phyloP scores from a whole-genome alignment of 2,113 vertebrate genomes.

The Platichthys flesus region DNA sequence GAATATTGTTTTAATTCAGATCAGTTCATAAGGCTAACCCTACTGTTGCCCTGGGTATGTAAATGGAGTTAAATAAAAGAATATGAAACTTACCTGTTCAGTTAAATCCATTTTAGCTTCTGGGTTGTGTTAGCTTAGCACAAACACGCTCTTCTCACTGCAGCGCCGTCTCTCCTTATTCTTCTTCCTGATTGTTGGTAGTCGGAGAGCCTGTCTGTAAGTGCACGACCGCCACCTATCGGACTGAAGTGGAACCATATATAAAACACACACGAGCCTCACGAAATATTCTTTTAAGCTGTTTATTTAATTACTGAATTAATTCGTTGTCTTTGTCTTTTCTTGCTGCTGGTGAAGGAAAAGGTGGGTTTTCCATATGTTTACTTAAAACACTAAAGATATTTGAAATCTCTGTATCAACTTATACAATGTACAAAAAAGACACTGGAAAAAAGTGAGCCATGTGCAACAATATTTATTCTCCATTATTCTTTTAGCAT shows the following conservation, averaged over 20 bases:
- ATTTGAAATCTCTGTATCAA: background rate
- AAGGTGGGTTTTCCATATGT: background rate
- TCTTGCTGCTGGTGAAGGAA: no score
- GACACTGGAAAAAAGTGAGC: background rate
- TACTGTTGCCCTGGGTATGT: fast-evolving
- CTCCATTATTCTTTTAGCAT: background rate
- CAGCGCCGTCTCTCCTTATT: background rate
- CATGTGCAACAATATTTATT: constrained; percentile 51
- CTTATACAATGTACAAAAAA: background rate
- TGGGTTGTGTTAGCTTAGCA: background rate
- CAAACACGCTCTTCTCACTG: background rate
- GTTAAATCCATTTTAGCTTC: constrained; percentile 71
- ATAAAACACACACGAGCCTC: background rate
- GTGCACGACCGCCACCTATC: constrained; percentile 23
- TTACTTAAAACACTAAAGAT: background rate
- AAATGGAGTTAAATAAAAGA: background rate
- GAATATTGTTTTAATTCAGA: background rate
- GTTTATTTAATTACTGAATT: no score
- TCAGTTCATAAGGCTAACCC: background rate
- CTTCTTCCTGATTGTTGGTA: background rate
- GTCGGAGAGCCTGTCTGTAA: fast-evolving
- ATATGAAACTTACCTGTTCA: constrained; percentile 71
- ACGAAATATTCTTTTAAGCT: background rate
- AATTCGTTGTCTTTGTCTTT: background rate
- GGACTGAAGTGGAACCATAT: background rate